Conservation (phyloP, 2,113 vertebrate species). For the Chunga burmeisteri region DNA sequence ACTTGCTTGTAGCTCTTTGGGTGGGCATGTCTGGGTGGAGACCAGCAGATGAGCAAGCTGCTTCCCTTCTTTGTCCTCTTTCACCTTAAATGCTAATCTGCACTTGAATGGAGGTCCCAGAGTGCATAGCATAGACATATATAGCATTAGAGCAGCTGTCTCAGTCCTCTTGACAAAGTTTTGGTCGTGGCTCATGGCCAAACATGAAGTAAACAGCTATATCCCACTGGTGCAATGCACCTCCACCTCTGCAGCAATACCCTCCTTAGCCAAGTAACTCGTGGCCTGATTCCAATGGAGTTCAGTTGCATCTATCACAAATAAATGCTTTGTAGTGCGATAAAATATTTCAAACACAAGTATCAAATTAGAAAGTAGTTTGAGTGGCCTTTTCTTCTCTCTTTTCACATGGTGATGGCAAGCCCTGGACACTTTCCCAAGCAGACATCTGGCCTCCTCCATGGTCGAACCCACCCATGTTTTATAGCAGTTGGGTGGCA, state of each 20-base stretch:
- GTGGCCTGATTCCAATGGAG: neutral
- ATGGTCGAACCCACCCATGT: rapidly evolving
- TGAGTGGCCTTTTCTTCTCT: neutral
- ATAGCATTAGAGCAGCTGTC: neutral
- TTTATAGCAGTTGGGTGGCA: neutral
- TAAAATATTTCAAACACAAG: neutral
- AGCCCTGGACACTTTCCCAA: neutral
- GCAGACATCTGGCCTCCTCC: neutral
- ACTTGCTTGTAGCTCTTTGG: neutral
- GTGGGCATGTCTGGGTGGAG: neutral
- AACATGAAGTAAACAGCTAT: neutral
- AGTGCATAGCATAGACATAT: neutral
- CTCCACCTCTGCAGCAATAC: neutral
- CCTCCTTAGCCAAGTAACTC: neutral
- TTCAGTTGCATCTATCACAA: neutral
- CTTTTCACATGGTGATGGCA: neutral
- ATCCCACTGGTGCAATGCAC: neutral
- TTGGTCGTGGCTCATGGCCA: neutral
- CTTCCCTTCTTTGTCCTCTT: neutral
- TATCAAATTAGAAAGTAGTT: neutral
- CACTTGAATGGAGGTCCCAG: neutral
- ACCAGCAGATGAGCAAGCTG: neutral
- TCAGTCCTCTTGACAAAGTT: neutral
- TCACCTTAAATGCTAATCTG: neutral
- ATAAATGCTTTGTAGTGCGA: neutral